Percentiles rank a stretch among this genome's conserved stretches.
phyloP scores from a whole-genome alignment of 1,140 invertebrate genomes.

The Arctopsyche grandis region DNA sequence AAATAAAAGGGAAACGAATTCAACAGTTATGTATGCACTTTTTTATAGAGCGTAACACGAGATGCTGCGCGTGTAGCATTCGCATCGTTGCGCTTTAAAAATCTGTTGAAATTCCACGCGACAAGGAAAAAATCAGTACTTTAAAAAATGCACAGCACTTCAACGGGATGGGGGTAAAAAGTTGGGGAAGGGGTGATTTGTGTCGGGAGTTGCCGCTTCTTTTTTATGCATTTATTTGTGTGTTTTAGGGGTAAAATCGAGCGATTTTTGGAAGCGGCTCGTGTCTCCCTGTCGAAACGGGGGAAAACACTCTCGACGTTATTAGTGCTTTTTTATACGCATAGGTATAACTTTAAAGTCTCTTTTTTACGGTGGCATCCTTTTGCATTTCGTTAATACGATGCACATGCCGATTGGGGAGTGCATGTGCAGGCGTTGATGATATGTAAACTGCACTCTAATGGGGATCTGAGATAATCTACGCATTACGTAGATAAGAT shows the following conservation, averaged over 20 bases:
- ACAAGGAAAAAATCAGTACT: not conserved
- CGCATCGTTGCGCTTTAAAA: conserved; percentile 26
- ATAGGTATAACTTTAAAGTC: not conserved
- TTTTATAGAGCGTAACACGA: too few species aligned
- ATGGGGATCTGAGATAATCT: conserved; percentile 32
- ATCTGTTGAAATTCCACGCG: conserved; percentile 26
- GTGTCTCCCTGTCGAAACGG: conserved; percentile 31
- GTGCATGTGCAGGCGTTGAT: not conserved
- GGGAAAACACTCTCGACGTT: conserved; percentile 41
- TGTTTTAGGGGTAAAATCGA: conserved; percentile 51
- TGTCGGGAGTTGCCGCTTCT: not conserved
- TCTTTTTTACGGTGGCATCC: conserved; percentile 24
- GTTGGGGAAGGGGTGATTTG: conserved; percentile 16
- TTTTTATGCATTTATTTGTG: conserved; percentile 33
- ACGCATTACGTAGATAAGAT: conserved; percentile 7
- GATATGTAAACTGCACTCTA: conserved; percentile 38
- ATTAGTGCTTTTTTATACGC: conserved; percentile 47
- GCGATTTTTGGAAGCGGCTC: conserved; percentile 47
- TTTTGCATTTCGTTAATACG: conserved; percentile 18
- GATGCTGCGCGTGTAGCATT: not conserved
- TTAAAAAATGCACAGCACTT: not conserved
- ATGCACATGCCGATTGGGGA: conserved; percentile 21
- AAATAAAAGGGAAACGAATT: too few species aligned
- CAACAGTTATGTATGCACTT: too few species aligned
- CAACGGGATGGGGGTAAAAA: conserved; percentile 13